Conservation (phyloP, 2,888 invertebrate genomes). For the Scaptomyza parva region DNA sequence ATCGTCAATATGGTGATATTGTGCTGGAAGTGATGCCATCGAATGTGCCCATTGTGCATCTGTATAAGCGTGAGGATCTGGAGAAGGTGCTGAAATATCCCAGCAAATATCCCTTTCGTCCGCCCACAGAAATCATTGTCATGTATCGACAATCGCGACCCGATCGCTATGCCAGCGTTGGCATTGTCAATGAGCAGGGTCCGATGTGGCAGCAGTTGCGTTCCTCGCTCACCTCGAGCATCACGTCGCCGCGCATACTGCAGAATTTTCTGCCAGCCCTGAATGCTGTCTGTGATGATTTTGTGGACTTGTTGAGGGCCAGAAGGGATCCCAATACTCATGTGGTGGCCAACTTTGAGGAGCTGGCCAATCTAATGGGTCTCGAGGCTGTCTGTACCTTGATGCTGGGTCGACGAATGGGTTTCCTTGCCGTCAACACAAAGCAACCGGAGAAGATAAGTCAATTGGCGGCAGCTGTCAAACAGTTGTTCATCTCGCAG, state of each 20-base stretch:
- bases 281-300: constrained; percentile 91
- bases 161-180: constrained; percentile 92
- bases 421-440: constrained; percentile 87
- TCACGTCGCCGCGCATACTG: constrained; percentile 91
- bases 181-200: constrained; percentile 94
- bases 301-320: constrained; percentile 88
- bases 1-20: constrained; percentile 90
- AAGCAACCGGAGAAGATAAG: constrained; percentile 87
- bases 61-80: constrained; percentile 90
- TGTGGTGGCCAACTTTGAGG: constrained; percentile 89
- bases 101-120: constrained; percentile 91
- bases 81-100: constrained; percentile 91
- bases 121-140: constrained; percentile 92
- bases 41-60: constrained; percentile 90
- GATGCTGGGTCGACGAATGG: constrained; percentile 91
- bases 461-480: constrained; percentile 90
- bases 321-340: constrained; percentile 86
- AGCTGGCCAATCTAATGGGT: constrained; percentile 91
- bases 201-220: constrained; percentile 91
- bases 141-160: constrained; percentile 90
- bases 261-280: constrained; percentile 90
- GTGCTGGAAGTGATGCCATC: constrained; percentile 91
- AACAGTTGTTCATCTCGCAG: constrained; percentile 91
- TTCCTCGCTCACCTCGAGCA: constrained; percentile 89
- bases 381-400: constrained; percentile 93